Percentiles rank a stretch among this genome's conserved stretches.
phyloP scores from a whole-genome alignment of 2,113 vertebrate genomes.

The Nanorana parkeri region DNA sequence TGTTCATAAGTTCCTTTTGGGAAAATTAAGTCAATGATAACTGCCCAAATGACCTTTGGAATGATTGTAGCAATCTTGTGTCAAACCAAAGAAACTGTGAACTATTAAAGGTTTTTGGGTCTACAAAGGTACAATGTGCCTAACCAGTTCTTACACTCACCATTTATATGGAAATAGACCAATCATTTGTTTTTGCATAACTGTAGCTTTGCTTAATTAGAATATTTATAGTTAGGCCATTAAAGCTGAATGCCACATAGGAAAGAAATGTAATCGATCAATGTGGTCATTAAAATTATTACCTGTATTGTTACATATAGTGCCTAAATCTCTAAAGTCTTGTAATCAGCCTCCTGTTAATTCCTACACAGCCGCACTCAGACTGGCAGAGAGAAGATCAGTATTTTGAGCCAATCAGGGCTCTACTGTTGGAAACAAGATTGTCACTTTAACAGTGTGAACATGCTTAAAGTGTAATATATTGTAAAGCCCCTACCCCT shows the following conservation, averaged over 20 bases:
- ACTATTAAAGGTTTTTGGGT: conserved; percentile 37
- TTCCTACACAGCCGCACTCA: too few species aligned
- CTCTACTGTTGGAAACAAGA: too few species aligned
- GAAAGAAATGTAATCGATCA: not conserved
- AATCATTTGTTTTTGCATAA: conserved; percentile 20
- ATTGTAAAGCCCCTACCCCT: too few species aligned
- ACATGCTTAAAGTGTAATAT: too few species aligned
- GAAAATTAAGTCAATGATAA: conserved; percentile 50
- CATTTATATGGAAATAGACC: conserved; percentile 44
- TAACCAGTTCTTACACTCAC: conserved; percentile 37
- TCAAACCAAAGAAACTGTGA: conserved; percentile 18
- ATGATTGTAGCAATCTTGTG: conserved; percentile 51
- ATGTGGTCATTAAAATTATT: too few species aligned
- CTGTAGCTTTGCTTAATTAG: not conserved
- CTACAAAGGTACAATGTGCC: conserved; percentile 18
- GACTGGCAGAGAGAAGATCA: too few species aligned
- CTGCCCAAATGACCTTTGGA: conserved; percentile 59
- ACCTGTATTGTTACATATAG: too few species aligned
- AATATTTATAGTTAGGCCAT: conserved; percentile 12
- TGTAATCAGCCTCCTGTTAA: too few species aligned
- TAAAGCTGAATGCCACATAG: not conserved
- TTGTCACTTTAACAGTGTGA: too few species aligned
- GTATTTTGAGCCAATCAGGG: too few species aligned
- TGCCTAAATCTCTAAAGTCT: too few species aligned
- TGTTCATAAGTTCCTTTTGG: not conserved